Conservation (phyloP, 2,888 invertebrate species). For the Geophilus truncorum region DNA sequence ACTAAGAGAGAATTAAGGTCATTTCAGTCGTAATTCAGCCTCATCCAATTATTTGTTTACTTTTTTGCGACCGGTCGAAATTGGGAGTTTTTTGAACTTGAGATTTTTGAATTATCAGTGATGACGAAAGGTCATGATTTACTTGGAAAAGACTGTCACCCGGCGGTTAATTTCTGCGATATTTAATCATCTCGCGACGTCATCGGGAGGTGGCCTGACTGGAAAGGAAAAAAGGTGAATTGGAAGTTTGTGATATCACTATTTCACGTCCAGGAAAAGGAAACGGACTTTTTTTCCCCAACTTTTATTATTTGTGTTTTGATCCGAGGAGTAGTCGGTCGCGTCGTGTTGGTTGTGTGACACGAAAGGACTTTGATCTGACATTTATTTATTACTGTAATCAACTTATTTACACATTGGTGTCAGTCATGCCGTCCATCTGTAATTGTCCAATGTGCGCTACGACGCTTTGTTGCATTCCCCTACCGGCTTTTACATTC, state of each 20-base stretch:
- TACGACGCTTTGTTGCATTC: not conserved
- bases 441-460: not conserved
- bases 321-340: not conserved
- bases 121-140: not conserved
- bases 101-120: not conserved
- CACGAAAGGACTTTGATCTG: not conserved
- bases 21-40: not conserved
- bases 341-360: not conserved
- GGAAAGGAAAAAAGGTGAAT: not conserved
- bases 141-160: not conserved
- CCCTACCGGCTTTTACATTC: not conserved
- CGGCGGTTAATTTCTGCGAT: not conserved
- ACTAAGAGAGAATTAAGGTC: not conserved
- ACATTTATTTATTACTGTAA: not conserved
- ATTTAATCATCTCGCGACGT: not conserved
- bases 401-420: not conserved
- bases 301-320: not conserved
- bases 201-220: not conserved
- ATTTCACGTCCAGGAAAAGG: not conserved
- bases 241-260: not conserved
- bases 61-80: not conserved
- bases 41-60: not conserved
- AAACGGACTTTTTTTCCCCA: not conserved
- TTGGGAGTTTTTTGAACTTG: not conserved
- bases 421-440: not conserved